phyloP scores from a whole-genome alignment of 2,888 invertebrate genomes.

The Cistogaster globosa region DNA sequence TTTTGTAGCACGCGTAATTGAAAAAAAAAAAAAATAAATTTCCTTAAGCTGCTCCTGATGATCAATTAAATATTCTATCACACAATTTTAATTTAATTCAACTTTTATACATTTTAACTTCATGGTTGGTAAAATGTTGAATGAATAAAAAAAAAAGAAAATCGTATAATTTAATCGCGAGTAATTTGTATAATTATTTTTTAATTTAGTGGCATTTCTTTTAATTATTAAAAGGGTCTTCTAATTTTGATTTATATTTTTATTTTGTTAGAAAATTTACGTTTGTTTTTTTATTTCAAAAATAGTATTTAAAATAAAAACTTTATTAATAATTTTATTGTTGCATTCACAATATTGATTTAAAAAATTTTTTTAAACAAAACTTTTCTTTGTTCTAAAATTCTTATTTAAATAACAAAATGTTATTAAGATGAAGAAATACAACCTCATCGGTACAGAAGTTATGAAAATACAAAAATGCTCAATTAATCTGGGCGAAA shows the following conservation, averaged over 20 bases:
- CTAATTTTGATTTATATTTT: background rate
- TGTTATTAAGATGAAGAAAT: too few species aligned
- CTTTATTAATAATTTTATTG: too few species aligned
- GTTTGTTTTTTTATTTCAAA: conserved; percentile 3
- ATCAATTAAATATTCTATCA: conserved; percentile 63
- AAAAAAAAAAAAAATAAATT: conserved; percentile 24
- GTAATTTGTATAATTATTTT: conserved; percentile 38
- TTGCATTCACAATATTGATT: too few species aligned
- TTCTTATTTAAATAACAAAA: too few species aligned
- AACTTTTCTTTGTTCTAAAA: too few species aligned
- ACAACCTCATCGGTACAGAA: too few species aligned
- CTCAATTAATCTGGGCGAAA: too few species aligned
- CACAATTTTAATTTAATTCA: conserved; percentile 36
- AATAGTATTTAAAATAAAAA: too few species aligned
- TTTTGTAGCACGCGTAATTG: conserved; percentile 43
- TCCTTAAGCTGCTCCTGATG: conserved; percentile 45
- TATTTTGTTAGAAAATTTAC: background rate
- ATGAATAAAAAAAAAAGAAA: conserved; percentile 19
- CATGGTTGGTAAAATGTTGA: conserved; percentile 14
- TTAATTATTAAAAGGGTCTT: background rate
- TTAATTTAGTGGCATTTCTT: conserved; percentile 19
- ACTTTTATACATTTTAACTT: conserved; percentile 33
- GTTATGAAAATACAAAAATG: too few species aligned
- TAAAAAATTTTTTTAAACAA: too few species aligned
- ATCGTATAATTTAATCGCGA: conserved; percentile 36